Evolutionary conservation across 2,113 vertebrate species (phyloP).

Genomic region (Clarias batrachus): DNA sequence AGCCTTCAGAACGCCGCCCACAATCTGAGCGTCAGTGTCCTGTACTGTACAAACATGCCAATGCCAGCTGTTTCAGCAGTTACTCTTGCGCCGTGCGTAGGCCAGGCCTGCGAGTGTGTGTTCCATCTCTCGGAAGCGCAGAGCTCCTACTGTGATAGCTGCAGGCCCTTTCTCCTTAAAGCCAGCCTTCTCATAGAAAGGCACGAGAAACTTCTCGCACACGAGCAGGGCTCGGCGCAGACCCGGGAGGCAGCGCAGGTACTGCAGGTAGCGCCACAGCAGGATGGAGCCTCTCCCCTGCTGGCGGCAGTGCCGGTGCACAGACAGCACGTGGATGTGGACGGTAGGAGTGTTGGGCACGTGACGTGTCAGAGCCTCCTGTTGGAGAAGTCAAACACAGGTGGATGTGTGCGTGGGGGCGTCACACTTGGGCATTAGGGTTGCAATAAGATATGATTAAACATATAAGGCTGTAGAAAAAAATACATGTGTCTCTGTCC

Average conservation of each 20-base stretch:
- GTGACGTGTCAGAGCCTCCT: constrained; percentile 76
- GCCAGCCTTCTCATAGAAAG: constrained; percentile 76
- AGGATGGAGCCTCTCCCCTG: constrained; percentile 78
- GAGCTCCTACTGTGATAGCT: constrained; percentile 65
- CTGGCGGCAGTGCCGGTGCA: constrained; percentile 76
- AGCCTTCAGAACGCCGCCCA: not conserved
- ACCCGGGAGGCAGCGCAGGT: constrained; percentile 68
- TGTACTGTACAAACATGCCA: not conserved
- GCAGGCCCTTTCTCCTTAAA: constrained; percentile 73
- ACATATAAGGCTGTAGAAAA: too few species aligned
- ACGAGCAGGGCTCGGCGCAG: constrained; percentile 72
- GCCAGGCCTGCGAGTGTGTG: constrained; percentile 66
- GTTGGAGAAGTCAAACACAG: not conserved
- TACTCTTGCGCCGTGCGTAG: constrained; percentile 71
- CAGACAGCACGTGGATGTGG: constrained; percentile 77
- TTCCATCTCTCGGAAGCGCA: constrained; percentile 76
- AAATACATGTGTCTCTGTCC: too few species aligned
- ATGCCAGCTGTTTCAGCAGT: constrained; percentile 59
- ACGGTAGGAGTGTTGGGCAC: constrained; percentile 64
- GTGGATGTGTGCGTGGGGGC: not conserved
- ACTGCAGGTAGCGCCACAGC: constrained; percentile 78
- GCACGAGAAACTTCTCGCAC: constrained; percentile 75
- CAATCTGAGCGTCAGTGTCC: constrained; percentile 19
- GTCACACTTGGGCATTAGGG: too few species aligned
- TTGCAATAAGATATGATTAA: too few species aligned